phyloP scores from a whole-genome alignment of 2,797 vertebrate genomes.

The Chelmon rostratus region DNA sequence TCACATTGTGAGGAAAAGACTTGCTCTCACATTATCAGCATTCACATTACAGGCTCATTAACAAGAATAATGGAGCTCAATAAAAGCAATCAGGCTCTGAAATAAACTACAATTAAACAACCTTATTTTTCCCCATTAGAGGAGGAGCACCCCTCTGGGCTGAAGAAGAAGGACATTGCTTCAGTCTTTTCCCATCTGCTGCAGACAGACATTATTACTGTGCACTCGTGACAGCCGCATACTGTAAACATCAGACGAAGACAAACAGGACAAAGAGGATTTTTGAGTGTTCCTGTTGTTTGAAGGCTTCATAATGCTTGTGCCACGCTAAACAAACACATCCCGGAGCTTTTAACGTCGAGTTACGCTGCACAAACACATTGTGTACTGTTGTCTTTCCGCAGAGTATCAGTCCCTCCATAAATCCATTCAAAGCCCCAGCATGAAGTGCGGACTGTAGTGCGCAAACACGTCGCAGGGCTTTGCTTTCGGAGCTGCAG shows the following conservation, averaged over 20 bases:
- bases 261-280: conserved; percentile 76
- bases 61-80: conserved; percentile 88
- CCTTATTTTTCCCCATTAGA: conserved; percentile 87
- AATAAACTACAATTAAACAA: conserved; percentile 89
- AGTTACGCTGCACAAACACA: conserved; percentile 76
- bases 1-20: conserved; percentile 64
- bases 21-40: conserved; percentile 82
- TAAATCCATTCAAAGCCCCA: conserved; percentile 81
- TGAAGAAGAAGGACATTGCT: conserved; percentile 71
- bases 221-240: conserved; percentile 54
- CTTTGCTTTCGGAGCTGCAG: conserved; percentile 68
- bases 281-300: conserved; percentile 73
- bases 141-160: conserved; percentile 77
- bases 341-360: conserved; percentile 81
- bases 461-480: conserved; percentile 72
- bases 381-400: conserved; percentile 79
- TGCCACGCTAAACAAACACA: conserved; percentile 77
- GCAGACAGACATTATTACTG: conserved; percentile 65
- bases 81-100: conserved; percentile 88
- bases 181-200: conserved; percentile 80
- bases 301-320: conserved; percentile 66
- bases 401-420: conserved; percentile 67
- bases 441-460: conserved; percentile 72
- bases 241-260: conserved; percentile 71
- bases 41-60: conserved; percentile 88